Base-by-base conservation (phyloP, 30 jellyfish, hydroid and myxozoan species). In the Turritopsis dohrnii region DNA sequence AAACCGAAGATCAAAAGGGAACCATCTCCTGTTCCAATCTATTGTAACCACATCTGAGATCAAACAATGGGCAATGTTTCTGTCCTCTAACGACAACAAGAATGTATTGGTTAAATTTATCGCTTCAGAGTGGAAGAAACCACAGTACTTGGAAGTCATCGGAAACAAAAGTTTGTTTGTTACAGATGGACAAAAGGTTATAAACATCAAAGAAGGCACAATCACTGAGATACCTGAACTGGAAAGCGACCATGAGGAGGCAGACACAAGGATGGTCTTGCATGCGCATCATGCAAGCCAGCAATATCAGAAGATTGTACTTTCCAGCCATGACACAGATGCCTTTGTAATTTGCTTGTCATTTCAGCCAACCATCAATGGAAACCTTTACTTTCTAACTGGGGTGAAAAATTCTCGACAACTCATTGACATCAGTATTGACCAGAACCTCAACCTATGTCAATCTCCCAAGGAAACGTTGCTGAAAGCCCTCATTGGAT, bases 1-100 rank as follows among this genome's bases (percentile, higher is more conserved):
- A 72, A 72, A 72, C 41, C 18, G 41, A n/a, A 72, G 81, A 72
- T n/a, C 24, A n/a, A 72, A 13, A 20, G 84, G 84, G 17, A n/a
- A n/a, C n/a, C 18, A 24, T 17, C 25, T 76, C 80, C 76, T 13
- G 79, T 76, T 76, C 79, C 24, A 76, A 24, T 20, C 19, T 16
- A 76, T 76, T 25, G 29, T 76, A 17, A 79, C n/a, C 19, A 24
- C n/a, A 20, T n/a, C 19, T 24, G 79, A 13, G 84, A 76, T 76
- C 18, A 76, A 76, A 31, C 84, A 76, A 76, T 76, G 79, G 84
- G 84, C 80, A 17, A 13, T 79, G 18, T 76, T 76, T 29, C 84
- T 76, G 18, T 76, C 84, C 19, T 20, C 80, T 76, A 25, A 25
- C 76, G 79, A 76, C 25, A 76, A 76, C 84, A 76, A 76, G 24